Evolutionary conservation across 2,888 invertebrate genomes (phyloP).

Genomic region (Orchesellides sinensis): DNA sequence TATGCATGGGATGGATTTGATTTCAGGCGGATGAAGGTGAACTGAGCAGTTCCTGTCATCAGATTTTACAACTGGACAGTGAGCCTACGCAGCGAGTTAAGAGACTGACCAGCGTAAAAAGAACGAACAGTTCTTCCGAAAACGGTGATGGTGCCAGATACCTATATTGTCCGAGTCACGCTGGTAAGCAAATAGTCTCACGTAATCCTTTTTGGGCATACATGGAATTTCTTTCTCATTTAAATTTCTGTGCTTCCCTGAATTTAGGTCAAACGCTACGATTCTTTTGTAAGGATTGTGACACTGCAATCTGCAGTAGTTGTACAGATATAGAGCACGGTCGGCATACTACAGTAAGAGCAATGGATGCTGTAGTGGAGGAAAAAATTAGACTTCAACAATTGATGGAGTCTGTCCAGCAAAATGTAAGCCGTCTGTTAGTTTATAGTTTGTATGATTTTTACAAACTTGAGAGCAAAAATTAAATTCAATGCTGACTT

Average conservation of each 20-base stretch:
- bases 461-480: neutral
- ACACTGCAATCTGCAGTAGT: slow-evolving; percentile 78
- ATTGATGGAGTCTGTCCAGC: slow-evolving; percentile 74
- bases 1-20: neutral
- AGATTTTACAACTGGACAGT: slow-evolving; percentile 70
- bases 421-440: slow-evolving; percentile 71
- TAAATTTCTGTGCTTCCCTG: neutral
- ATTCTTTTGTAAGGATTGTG: slow-evolving; percentile 79
- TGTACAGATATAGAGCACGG: slow-evolving; percentile 79
- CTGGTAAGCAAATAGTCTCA: slow-evolving; percentile 67
- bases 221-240: neutral
- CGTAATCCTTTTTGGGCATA: neutral
- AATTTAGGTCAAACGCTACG: slow-evolving; percentile 75
- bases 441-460: slow-evolving; percentile 1
- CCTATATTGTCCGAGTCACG: slow-evolving; percentile 75
- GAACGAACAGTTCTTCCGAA: slow-evolving; percentile 52
- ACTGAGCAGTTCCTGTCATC: slow-evolving; percentile 69
- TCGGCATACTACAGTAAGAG: slow-evolving; percentile 77
- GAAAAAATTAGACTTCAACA: slow-evolving; percentile 75
- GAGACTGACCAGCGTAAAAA: slow-evolving; percentile 63
- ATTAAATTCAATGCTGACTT: neutral
- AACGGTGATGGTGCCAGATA: slow-evolving; percentile 69
- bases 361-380: slow-evolving; percentile 78
- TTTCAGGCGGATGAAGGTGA: slow-evolving; percentile 67
- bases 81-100: slow-evolving; percentile 57